Percentiles rank a stretch among this genome's conserved stretches.
Conservation (phyloP, 2,888 invertebrate species). For the Caenorhabditis imperialis region DNA sequence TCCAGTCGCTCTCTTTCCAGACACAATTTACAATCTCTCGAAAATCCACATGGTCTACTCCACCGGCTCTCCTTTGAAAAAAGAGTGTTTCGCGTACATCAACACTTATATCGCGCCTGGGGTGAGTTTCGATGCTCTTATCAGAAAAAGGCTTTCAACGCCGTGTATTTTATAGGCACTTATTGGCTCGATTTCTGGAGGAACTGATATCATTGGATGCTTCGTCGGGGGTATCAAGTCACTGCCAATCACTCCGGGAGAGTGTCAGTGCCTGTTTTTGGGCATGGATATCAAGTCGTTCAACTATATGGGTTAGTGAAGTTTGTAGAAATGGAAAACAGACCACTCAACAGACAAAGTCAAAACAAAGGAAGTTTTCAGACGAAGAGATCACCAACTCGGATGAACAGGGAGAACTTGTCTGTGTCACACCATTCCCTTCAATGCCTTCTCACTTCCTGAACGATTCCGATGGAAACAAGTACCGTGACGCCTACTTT, state of each 20-base stretch:
- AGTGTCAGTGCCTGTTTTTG: constrained; percentile 81
- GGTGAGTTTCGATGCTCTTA: constrained; percentile 39
- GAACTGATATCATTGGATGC: constrained; percentile 82
- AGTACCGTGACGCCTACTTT: constrained; percentile 67
- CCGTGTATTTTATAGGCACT: constrained; percentile 59
- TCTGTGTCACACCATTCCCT: constrained; percentile 82
- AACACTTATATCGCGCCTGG: constrained; percentile 80
- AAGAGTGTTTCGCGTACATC: constrained; percentile 81
- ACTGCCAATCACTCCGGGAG: constrained; percentile 81
- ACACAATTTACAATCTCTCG: constrained; percentile 79
- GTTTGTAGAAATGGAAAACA: background rate
- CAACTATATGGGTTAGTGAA: constrained; percentile 79
- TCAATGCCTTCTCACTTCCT: constrained; percentile 82
- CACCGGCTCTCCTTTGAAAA: constrained; percentile 80
- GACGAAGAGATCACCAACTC: constrained; percentile 77
- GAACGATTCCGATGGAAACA: constrained; percentile 78
- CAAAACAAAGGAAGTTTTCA: constrained; percentile 57
- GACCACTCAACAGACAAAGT: background rate
- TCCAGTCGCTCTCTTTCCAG: constrained; percentile 71
- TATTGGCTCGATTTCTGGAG: constrained; percentile 79
- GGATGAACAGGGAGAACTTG: constrained; percentile 81
- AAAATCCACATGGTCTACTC: constrained; percentile 80
- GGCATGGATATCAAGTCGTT: constrained; percentile 81
- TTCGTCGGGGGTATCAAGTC: constrained; percentile 81
- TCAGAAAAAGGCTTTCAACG: background rate